Percentiles rank a stretch among this genome's conserved stretches.
These are phyloP conservation scores for Notarius lentiginosus DNA, from an alignment of 2,113 vertebrate genomes.

Conservation along the genomic window DNA sequence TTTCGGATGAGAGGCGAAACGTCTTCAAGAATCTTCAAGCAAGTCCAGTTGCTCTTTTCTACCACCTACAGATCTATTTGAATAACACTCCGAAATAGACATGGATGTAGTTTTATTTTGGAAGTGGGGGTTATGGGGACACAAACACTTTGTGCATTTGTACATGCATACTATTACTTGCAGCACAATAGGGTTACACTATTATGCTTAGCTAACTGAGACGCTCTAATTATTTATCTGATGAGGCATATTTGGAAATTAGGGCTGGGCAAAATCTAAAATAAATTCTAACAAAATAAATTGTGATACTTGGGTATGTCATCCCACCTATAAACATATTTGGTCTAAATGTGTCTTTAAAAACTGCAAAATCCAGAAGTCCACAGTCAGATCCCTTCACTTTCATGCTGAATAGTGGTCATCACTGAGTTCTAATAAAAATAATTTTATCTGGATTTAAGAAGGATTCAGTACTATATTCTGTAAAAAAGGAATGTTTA, in stretches of 20 bases:
- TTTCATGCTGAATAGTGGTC: not conserved
- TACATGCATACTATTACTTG: not conserved
- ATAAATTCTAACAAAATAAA: not conserved
- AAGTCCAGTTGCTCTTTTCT: no score
- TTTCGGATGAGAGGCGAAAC: no score
- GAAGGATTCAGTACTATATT: not conserved
- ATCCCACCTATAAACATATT: not conserved
- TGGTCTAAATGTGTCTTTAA: not conserved
- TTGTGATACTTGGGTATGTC: not conserved
- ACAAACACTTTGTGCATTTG: not conserved
- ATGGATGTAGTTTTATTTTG: no score
- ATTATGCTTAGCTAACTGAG: not conserved
- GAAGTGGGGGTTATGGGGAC: no score
- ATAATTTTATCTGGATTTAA: not conserved
- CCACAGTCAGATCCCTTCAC: not conserved
- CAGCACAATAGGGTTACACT: not conserved
- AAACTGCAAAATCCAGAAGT: not conserved
- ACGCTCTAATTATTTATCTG: not conserved
- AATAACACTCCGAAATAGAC: no score
- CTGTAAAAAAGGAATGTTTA: not conserved
- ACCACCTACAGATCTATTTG: no score
- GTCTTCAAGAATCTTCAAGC: no score
- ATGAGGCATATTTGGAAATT: not conserved
- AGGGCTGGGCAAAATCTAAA: not conserved
- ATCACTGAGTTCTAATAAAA: not conserved